Evolutionary conservation across 1,140 invertebrate genomes (phyloP).

Genomic region (Ceratina calcarata): DNA sequence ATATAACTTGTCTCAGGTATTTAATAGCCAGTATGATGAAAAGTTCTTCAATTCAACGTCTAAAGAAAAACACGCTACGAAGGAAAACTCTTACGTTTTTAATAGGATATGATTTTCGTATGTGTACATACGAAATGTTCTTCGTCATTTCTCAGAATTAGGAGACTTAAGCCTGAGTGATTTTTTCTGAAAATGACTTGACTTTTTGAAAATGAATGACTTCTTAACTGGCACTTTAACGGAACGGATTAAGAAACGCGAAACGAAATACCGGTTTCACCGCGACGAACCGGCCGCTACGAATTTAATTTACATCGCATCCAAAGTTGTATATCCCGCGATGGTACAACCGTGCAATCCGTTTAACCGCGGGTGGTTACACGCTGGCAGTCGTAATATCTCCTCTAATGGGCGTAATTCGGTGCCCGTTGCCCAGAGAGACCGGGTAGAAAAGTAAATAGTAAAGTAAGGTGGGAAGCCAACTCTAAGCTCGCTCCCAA

Average conservation of each 20-base stretch:
- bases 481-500: slow-evolving; percentile 73
- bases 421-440: slow-evolving; percentile 3
- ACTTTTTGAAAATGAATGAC: too few relatives aligned
- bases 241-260: neutral
- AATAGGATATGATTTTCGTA: too few relatives aligned
- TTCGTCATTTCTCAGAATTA: too few relatives aligned
- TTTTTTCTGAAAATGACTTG: too few relatives aligned
- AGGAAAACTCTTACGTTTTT: too few relatives aligned
- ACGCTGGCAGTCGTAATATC: slow-evolving; percentile 27
- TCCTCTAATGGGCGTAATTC: slow-evolving; percentile 47
- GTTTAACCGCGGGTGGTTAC: slow-evolving; percentile 19
- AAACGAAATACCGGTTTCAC: neutral
- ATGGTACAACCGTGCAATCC: neutral
- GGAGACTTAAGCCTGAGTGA: too few relatives aligned
- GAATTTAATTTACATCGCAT: slow-evolving; percentile 18
- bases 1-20: neutral
- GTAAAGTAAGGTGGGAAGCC: slow-evolving; percentile 77
- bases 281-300: too few relatives aligned
- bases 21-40: neutral
- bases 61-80: too few relatives aligned
- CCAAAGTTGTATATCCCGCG: neutral
- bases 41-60: too few relatives aligned
- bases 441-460: slow-evolving; percentile 65
- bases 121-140: too few relatives aligned
- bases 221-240: too few relatives aligned